Percentiles rank a stretch among this genome's conserved stretches.
phyloP scores from a whole-genome alignment of 1,140 invertebrate genomes.

The Drosophila sproati region DNA sequence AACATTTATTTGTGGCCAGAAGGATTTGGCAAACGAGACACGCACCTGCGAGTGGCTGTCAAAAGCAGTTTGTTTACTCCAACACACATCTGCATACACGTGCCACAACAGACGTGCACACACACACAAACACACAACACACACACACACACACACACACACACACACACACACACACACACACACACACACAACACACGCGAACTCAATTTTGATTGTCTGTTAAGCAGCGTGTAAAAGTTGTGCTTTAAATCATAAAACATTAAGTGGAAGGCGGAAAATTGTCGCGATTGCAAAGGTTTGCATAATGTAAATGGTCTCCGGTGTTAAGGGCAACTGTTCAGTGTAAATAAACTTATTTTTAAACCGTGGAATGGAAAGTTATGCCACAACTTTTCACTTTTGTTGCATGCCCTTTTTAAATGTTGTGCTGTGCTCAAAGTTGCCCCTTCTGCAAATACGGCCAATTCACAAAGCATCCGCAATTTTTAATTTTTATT shows the following conservation, averaged over 20 bases:
- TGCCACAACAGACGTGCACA: constrained; percentile 1
- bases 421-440: not conserved
- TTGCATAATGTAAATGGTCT: constrained; percentile 35
- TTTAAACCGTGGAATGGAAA: not conserved
- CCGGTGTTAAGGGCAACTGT: not conserved
- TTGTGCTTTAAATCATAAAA: constrained; percentile 27
- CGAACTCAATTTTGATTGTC: constrained; percentile 27
- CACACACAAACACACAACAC: constrained; percentile 3
- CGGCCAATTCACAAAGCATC: not conserved
- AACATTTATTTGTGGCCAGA: constrained; percentile 22
- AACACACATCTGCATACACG: not conserved
- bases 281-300: constrained; percentile 37
- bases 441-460: not conserved
- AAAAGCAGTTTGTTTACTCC: constrained; percentile 3
- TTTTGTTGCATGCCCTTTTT: not conserved
- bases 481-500: not conserved
- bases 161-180: not conserved
- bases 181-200: not conserved
- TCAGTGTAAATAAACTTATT: constrained; percentile 9
- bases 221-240: constrained; percentile 29
- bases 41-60: constrained; percentile 43
- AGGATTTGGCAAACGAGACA: constrained; percentile 15
- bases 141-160: constrained; percentile 1
- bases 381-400: not conserved
- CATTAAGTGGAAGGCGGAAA: constrained; percentile 5